Conservation (phyloP, 1,140 invertebrate species). For the Drosophila albomicans region DNA sequence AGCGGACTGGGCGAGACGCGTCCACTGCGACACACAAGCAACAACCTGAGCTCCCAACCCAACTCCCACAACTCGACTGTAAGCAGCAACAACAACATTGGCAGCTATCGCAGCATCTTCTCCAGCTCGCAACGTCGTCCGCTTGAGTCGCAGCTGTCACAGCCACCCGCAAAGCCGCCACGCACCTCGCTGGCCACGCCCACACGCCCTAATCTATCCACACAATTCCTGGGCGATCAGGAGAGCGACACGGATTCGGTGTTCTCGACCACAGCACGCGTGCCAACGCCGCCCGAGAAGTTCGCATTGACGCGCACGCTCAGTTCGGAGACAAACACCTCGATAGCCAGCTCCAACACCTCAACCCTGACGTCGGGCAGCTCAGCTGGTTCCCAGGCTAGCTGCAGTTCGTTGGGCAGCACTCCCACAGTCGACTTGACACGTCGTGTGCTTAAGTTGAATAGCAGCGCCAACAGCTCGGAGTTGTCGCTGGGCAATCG, state of each 20-base stretch:
- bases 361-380: slow-evolving; percentile 88
- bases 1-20: slow-evolving; percentile 68
- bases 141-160: slow-evolving; percentile 63
- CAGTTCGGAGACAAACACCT: slow-evolving; percentile 88
- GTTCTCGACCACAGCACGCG: slow-evolving; percentile 89
- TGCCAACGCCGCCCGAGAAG: slow-evolving; percentile 84
- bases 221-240: slow-evolving; percentile 85
- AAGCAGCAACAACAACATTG: slow-evolving; percentile 36
- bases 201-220: slow-evolving; percentile 14
- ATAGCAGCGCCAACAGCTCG: slow-evolving; percentile 49
- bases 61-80: slow-evolving; percentile 6
- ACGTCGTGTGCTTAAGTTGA: slow-evolving; percentile 88
- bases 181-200: slow-evolving; percentile 71
- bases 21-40: slow-evolving; percentile 3
- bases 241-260: slow-evolving; percentile 95
- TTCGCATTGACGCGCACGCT: slow-evolving; percentile 86
- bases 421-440: slow-evolving; percentile 86
- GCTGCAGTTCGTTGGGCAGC: slow-evolving; percentile 88
- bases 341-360: slow-evolving; percentile 87
- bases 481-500: slow-evolving; percentile 89
- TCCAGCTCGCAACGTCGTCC: slow-evolving; percentile 43
- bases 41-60: slow-evolving; percentile 11
- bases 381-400: slow-evolving; percentile 88
- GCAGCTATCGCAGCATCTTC: slow-evolving; percentile 72
- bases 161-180: slow-evolving; percentile 82